Conservation (phyloP, 2,888 invertebrate species). For the Eulithis prunata region DNA sequence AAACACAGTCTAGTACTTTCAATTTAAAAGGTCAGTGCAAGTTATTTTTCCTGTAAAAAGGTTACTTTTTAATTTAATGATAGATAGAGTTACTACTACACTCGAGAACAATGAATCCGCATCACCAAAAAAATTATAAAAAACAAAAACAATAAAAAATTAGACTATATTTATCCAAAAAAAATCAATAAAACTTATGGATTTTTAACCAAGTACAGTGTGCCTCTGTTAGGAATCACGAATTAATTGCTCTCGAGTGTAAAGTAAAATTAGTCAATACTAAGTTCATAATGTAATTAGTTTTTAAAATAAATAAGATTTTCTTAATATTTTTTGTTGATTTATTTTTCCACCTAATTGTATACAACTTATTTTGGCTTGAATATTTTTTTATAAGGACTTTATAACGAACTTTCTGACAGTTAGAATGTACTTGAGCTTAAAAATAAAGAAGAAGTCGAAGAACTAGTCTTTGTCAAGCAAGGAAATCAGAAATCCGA, state of each 20-base stretch:
- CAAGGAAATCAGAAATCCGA: no score
- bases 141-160: no score
- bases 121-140: neutral
- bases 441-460: no score
- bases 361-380: no score
- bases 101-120: neutral
- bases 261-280: conserved; percentile 33
- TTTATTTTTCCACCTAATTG: neutral
- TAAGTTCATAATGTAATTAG: conserved; percentile 35
- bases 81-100: conserved; percentile 2
- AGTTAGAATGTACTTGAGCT: no score
- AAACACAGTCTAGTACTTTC: neutral
- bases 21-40: neutral
- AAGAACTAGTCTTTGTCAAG: no score
- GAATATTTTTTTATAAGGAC: no score
- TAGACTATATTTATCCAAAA: no score
- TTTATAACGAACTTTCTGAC: no score
- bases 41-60: conserved; percentile 17
- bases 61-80: conserved; percentile 3
- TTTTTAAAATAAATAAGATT: conserved; percentile 28
- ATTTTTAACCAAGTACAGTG: neutral
- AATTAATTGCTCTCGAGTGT: neutral
- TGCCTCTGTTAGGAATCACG: no score
- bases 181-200: neutral
- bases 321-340: conserved; percentile 8